Evolutionary conservation across 2,113 vertebrate genomes (phyloP), one percentile per base, ranked within the genome.

Genomic region (Aldabrachelys gigantea): DNA sequence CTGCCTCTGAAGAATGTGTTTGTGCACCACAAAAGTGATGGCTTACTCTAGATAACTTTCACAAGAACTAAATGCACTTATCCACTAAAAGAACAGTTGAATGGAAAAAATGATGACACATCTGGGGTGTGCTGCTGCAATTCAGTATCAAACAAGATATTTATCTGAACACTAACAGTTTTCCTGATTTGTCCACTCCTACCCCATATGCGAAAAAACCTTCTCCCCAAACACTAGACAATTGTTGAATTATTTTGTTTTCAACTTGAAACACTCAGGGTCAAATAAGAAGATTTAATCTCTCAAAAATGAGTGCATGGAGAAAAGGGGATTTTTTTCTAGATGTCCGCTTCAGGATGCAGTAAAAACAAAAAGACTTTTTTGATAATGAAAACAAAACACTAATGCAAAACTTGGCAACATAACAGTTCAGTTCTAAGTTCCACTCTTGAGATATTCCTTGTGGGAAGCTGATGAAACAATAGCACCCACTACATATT

Each of bases 351-450:
- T 95, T 91, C 82, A 91, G 65, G 69, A 56, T 5, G 22, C 14
- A 56, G 47, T 27, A 82, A 92, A 93, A 96, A 41, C 2, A 85
- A 89, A 95, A 87, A 75, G 49, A 10, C 21, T 13, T 89, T 13
- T 89, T 94, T 95, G 65, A 86, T 86, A 95, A 84, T n/a, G 35
- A 93, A 24, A 87, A 27, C 41, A 31, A 91, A 96, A 57, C 83
- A 54, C 19, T 54, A 82, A 76, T 82, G 38, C 56, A 72, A 85
- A 54, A 38, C 16, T 57, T 84, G 75, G 5, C 10, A 47, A 87
- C 78, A 25, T 4, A 76, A 76, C n/a, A 86, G 44, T 78, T 94
- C 12, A 52, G 59, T 78, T 95, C 44, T 72, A 17, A 89, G 17
- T 80, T 76, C 83, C 16, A 13, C 10, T 85, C 44, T 94, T 62